Evolutionary conservation across 2,797 vertebrate species (phyloP).

Genomic region (Propithecus deckenii): DNA sequence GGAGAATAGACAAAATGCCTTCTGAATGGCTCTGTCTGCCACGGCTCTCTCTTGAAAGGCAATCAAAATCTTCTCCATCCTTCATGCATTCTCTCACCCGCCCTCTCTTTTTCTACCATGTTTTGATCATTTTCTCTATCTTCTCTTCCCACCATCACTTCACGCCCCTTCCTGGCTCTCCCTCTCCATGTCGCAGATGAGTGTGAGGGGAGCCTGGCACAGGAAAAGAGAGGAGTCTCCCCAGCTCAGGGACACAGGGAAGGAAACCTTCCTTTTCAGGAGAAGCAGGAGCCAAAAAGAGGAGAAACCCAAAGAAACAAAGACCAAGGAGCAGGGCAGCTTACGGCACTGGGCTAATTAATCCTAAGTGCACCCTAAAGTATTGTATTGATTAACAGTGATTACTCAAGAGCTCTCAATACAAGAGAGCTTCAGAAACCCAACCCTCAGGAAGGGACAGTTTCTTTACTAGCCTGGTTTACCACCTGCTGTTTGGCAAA

Average conservation of each 20-base stretch:
- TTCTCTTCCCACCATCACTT: neutral
- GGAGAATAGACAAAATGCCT: neutral
- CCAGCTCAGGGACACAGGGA: too few species aligned
- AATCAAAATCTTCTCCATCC: neutral
- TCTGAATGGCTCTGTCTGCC: neutral
- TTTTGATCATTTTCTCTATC: neutral
- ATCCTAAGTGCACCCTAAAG: slow-evolving; percentile 66
- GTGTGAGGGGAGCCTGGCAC: neutral
- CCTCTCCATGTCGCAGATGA: neutral
- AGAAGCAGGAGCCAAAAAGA: neutral
- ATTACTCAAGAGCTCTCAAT: slow-evolving; percentile 76
- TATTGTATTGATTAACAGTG: slow-evolving; percentile 73
- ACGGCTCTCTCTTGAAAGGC: neutral
- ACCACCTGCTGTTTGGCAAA: neutral
- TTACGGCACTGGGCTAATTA: slow-evolving; percentile 59
- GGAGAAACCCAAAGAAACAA: slow-evolving; percentile 6
- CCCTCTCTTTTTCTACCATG: neutral
- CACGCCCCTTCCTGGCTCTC: neutral
- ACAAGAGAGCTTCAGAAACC: slow-evolving; percentile 49
- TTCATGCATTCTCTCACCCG: neutral
- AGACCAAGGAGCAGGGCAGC: neutral
- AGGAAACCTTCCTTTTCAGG: neutral
- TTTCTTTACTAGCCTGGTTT: neutral
- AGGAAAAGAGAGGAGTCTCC: neutral
- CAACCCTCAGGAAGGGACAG: neutral